Evolutionary conservation across 2,113 vertebrate species (phyloP), one percentile per base, ranked within the genome.

Genomic region (Dissostichus mawsoni): DNA sequence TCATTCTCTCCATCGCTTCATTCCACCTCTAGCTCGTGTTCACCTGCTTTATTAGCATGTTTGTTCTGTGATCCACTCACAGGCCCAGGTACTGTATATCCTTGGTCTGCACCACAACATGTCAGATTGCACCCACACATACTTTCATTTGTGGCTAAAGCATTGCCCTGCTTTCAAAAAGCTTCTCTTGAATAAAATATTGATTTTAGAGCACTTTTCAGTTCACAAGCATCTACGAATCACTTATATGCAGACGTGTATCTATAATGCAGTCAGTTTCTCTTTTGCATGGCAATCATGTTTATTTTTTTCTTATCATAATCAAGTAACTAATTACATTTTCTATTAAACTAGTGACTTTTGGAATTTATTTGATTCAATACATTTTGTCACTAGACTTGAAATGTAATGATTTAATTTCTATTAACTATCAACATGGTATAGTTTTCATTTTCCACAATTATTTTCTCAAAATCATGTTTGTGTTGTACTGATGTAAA

Each of bases 31-130:
- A 41, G 52, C 51, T 71, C 63, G 11, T 2, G 29, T 79, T 59
- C 36, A 81, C 85, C 56, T 66, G 69, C 74, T 66, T 9, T 25
- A 64, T 64, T 62, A 50, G 20, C 20, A 13, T 45, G 18, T 36
- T 61, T 61, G 29, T 13, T 14, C 57, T n/a, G 51, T n/a, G 16
- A 41, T 68, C 18, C 66, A 17, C 11, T 56, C 45, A 11, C 1
- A 47, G 56, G 69, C 11, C 36, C 56, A 56, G 33, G 20, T 29
- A 29, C n/a, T 59, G 10, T 17, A 52, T 52, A 14, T 29, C 7
- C 45, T 48, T 47, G 6, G 18, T 63, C 33, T 69, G 1, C 50
- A 59, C 36, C 2, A 41, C 8, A 11, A 44, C 25, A 11, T 57
- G 45, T 6, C 11, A 59, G 62, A 44, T 36, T 14, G 41, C 45